Percentiles rank a stretch among this genome's conserved stretches.
phyloP scores from a whole-genome alignment of 2,797 vertebrate species.

The Sebastes vulpes region DNA sequence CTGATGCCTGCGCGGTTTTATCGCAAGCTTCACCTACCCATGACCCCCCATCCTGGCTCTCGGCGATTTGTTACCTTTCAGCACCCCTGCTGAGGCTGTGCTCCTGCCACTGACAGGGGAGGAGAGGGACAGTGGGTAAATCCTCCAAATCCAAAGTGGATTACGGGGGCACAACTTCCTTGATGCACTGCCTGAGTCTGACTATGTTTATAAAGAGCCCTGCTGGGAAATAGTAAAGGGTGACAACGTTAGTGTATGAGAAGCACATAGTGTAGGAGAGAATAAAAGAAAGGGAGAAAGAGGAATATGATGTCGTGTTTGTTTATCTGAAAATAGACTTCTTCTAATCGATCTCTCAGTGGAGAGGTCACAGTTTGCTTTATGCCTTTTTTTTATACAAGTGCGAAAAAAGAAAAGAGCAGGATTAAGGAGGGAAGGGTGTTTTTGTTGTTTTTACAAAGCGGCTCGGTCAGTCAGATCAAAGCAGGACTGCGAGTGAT shows the following conservation, averaged over 20 bases:
- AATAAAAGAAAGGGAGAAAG: not conserved
- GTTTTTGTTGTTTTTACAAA: conserved; percentile 23
- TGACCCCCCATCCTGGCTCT: conserved; percentile 14
- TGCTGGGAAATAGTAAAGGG: conserved; percentile 12
- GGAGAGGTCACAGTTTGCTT: conserved; percentile 8
- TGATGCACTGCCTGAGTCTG: conserved; percentile 12
- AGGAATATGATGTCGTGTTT: conserved; percentile 3
- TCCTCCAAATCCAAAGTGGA: conserved; percentile 39
- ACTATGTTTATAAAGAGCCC: not conserved
- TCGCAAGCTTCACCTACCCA: conserved; percentile 8
- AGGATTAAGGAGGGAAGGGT: not conserved
- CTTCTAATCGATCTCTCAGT: not conserved
- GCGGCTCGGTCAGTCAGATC: conserved; percentile 12
- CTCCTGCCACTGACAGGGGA: conserved; percentile 5
- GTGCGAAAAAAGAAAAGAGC: conserved; percentile 8
- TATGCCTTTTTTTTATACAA: conserved; percentile 5
- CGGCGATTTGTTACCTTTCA: conserved; percentile 8
- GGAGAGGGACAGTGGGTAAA: conserved; percentile 13
- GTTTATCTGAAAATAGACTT: conserved; percentile 25
- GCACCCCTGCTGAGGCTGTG: not conserved
- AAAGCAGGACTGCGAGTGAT: conserved; percentile 12
- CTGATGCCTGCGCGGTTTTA: conserved; percentile 11
- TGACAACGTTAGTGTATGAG: conserved; percentile 2
- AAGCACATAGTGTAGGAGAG: not conserved
- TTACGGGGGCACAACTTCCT: conserved; percentile 22